Evolutionary conservation across 2,888 invertebrate species (phyloP), one percentile per base, ranked within the genome.

Genomic region (Timandra comae): DNA sequence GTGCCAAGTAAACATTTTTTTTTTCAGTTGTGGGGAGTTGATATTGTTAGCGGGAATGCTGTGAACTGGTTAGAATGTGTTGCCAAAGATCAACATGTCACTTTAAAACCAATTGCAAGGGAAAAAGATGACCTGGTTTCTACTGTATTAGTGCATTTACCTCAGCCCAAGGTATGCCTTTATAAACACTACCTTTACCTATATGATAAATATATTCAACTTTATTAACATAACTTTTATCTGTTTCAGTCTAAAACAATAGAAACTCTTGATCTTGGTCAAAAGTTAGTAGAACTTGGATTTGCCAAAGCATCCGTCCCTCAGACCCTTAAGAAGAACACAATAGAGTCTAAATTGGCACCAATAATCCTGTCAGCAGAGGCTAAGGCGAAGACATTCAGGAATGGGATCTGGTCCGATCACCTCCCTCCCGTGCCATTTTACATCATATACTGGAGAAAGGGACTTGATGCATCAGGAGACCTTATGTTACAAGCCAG

Each of bases 31-130:
- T 86, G 86, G 85, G 87, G 87, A 51, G 73, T 86, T 34, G 81
- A 86, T 19, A 59, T 86, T 42, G 79, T 71, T 3, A 82, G 82
- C 54, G 74, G 73, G 1, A 86, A 86, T 73, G 89, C 89, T 33
- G 67, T 88, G 2, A 88, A 80, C 49, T 89, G 89, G 89, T 56
- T 89, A 42, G 88, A 89, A 55, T 84, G 85, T 63, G 78, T 89
- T 26, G 86, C 87, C 6, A 79, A 65, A 46, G 87, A 80, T 10
- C 74, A 84, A 21, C 48, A 74, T 45, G 68, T 89, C 12, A 85
- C 78, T 19, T 57, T 88, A 28, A 76, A 86, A 43, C 88, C 89
- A 3, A 71, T 86, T 22, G 53, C 60, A 13, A 67, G 69, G 55
- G 78, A 80, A 10, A 76, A 79, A 8, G 79, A 86, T 46, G 78